Base-by-base conservation (phyloP, 2,113 vertebrate species). In the Ictalurus punctatus region DNA sequence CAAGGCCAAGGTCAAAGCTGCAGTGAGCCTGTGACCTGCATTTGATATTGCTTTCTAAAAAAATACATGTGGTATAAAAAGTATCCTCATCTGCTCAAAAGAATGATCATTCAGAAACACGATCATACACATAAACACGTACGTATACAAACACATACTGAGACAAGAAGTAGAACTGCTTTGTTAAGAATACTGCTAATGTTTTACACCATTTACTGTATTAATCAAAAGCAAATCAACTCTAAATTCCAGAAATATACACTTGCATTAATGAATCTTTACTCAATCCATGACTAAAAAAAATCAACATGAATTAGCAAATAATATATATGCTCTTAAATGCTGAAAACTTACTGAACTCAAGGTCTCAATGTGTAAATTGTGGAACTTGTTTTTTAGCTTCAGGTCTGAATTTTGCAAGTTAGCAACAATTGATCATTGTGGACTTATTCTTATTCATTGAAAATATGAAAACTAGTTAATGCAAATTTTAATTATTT, bases 1-100 rank as follows among this genome's bases (percentile, higher is more conserved):
- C 21, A 73, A 88, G 80, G 30, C 58, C 25, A 78, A 81, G 61
- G 79, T 73, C 12, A 9, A 83, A 17, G 14, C 86, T 71, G 52
- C 2, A 0, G 30, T 13, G 21, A 25, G 21, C 30, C 19, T 61
- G 78, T 56, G 78, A 30, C 6, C 44, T n/a, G 78, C 52, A 56
- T 56, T 56, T n/a, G 27, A 81, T 30, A 54, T n/a, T 30, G 6
- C 78, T 14, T 48, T 23, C 21, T 13, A 14, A 78, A 78, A 78
- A 44, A 37, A 44, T 76, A 14, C 34, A 8, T 17, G 44, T 48
- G 40, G 19, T 23, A 40, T 44, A 23, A 74, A 74, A 27, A 48
- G 48, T 14, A 27, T 48, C 10, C 21, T 25, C 2, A 3, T 73
- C n/a, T 71, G 67, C n/a, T 13, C 14, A 71, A 71, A 44, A 44